Evolutionary conservation across 2,888 invertebrate species (phyloP), one percentile per base, ranked within the genome.

Genomic region (Philopedon plagiatum): DNA sequence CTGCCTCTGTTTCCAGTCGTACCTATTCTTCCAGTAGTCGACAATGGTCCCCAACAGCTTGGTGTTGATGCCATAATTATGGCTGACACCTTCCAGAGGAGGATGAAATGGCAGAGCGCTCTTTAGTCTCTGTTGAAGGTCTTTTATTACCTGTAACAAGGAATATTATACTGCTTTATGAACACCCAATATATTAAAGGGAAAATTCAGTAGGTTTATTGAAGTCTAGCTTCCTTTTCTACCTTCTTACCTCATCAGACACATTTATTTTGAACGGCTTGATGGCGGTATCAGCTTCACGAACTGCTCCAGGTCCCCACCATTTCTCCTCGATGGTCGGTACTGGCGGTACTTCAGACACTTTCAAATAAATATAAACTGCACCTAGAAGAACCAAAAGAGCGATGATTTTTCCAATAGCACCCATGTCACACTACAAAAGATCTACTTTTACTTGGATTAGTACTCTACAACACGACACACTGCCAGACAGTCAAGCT

Each of bases 21-120:
- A 94, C 57, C 90, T 87, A 1, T 87, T 87, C 15, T 83, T 87
- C 97, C 97, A 98, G 82, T 93, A 92, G 44, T 91, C 88, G 0
- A 94, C 82, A 11, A 96, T 87, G 75, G 88, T 88, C 8, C 88
- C 86, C 5, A 96, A 83, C 75, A 90, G 91, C 39, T 90, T 87
- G 0, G 91, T 86, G 79, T 94, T 93, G 82, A 96, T 91, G 2
- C 97, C 97, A 80, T 95, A 95, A 68, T 91, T 89, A 84, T 94
- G 96, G 5, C 89, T 90, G 0, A 87, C 84, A 61, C 88, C 89
- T 83, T 93, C 91, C 46, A 93, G 80, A 0, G 93, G 91, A 5
- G 81, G 80, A 2, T 78, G 77, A 5, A 82, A 75, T 2, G 76
- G 57, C 29, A 68, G 26, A 13, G 41, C 26, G 29, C 49, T 41